Conservation (phyloP, 2,113 vertebrate species). For the Dasyurus viverrinus region DNA sequence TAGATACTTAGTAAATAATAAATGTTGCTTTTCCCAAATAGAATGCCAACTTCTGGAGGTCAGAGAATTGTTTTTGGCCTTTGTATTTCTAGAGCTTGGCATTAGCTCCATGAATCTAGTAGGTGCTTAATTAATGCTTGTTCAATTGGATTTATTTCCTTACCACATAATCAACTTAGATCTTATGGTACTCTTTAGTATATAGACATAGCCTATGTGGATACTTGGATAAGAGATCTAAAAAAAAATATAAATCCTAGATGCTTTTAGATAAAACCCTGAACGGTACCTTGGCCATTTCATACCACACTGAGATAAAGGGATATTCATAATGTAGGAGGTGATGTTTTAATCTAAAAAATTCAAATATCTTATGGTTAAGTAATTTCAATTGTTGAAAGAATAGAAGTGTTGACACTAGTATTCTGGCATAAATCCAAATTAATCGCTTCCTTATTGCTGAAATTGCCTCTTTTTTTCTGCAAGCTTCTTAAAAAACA, state of each 20-base stretch:
- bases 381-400: background rate
- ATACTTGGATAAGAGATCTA: slow-evolving; percentile 49
- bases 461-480: background rate
- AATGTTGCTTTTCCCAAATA: background rate
- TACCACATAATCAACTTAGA: background rate
- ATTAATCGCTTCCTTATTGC: background rate
- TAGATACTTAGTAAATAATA: background rate
- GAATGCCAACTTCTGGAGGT: background rate
- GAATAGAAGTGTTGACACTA: slow-evolving; percentile 15
- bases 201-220: background rate
- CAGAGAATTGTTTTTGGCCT: background rate
- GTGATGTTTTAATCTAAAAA: background rate
- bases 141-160: background rate
- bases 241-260: slow-evolving; percentile 13
- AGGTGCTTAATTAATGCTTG: background rate
- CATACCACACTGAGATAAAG: slow-evolving; percentile 31
- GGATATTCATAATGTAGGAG: background rate
- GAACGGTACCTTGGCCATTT: slow-evolving; percentile 7
- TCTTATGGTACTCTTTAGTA: slow-evolving; percentile 57
- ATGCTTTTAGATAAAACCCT: slow-evolving; percentile 27
- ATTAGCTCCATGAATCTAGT: background rate
- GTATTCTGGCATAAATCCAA: slow-evolving; percentile 30
- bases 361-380: background rate
- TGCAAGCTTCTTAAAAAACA: background rate
- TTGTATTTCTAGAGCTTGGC: background rate